phyloP scores from a whole-genome alignment of 2,113 vertebrate species.

The Chaenocephalus aceratus region DNA sequence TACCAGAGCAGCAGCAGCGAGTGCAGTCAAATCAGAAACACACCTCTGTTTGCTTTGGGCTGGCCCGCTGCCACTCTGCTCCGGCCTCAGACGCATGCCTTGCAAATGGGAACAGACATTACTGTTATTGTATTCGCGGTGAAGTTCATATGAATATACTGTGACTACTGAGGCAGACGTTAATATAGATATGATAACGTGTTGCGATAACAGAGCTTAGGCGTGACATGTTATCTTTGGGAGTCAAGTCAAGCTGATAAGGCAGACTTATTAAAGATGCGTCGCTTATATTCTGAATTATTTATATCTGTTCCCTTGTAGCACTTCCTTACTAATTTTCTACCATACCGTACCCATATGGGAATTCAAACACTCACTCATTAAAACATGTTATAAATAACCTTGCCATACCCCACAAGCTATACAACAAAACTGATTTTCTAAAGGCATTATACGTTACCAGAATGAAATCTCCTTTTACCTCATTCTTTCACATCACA shows the following conservation, averaged over 20 bases:
- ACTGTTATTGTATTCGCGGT: slow-evolving; percentile 28
- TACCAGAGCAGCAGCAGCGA: slow-evolving; percentile 18
- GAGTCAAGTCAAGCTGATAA: neutral
- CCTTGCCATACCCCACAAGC: neutral
- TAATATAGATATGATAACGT: neutral
- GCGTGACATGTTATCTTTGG: neutral
- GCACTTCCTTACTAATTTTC: too few relatives aligned
- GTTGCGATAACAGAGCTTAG: slow-evolving; percentile 7
- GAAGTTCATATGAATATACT: slow-evolving; percentile 42
- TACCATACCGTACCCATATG: too few relatives aligned
- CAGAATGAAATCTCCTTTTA: too few relatives aligned
- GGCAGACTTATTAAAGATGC: neutral
- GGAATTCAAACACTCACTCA: neutral
- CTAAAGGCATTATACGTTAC: neutral
- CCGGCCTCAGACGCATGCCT: slow-evolving; percentile 57
- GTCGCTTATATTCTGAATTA: too few relatives aligned
- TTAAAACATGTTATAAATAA: neutral
- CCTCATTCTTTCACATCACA: neutral
- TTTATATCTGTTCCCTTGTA: too few relatives aligned
- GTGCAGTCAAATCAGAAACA: slow-evolving; percentile 69
- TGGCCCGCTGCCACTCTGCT: slow-evolving; percentile 48
- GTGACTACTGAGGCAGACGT: slow-evolving; percentile 1
- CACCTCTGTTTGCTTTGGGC: slow-evolving; percentile 82
- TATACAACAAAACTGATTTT: neutral
- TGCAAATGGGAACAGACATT: slow-evolving; percentile 69